Percentiles rank a stretch among this genome's conserved stretches.
These are phyloP conservation scores for Lepidochitona cinerea DNA, from an alignment of 2,888 invertebrate species.

Conservation along the genomic window DNA sequence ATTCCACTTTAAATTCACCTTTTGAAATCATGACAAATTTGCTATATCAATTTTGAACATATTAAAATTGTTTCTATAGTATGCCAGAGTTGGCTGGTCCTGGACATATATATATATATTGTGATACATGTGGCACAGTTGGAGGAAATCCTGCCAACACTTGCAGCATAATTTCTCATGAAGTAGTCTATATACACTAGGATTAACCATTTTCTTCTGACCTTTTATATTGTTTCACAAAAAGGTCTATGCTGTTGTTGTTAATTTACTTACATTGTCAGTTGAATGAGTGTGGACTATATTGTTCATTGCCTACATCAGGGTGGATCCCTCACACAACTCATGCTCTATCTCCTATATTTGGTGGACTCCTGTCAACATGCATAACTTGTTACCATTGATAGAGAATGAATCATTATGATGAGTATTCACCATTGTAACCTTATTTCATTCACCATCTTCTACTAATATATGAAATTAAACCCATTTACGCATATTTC, in stretches of 20 bases:
- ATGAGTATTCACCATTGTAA: conserved; percentile 1
- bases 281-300: too few relatives aligned
- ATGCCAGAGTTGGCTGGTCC: too few relatives aligned
- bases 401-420: neutral
- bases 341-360: neutral
- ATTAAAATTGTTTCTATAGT: too few relatives aligned
- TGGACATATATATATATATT: neutral
- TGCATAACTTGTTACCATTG: too few relatives aligned
- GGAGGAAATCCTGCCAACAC: neutral
- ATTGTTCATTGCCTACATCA: neutral
- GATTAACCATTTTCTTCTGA: too few relatives aligned
- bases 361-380: neutral
- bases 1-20: too few relatives aligned
- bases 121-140: conserved; percentile 4
- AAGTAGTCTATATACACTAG: too few relatives aligned
- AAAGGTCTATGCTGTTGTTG: neutral
- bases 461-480: neutral
- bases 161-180: conserved; percentile 5
- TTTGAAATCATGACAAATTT: too few relatives aligned
- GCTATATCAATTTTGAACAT: too few relatives aligned
- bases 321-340: neutral
- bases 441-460: neutral
- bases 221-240: neutral
- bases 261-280: too few relatives aligned
- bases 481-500: neutral